Percentiles rank a stretch among this genome's conserved stretches.
phyloP scores from a whole-genome alignment of 2,113 vertebrate genomes.

The Myxocyprinus asiaticus region DNA sequence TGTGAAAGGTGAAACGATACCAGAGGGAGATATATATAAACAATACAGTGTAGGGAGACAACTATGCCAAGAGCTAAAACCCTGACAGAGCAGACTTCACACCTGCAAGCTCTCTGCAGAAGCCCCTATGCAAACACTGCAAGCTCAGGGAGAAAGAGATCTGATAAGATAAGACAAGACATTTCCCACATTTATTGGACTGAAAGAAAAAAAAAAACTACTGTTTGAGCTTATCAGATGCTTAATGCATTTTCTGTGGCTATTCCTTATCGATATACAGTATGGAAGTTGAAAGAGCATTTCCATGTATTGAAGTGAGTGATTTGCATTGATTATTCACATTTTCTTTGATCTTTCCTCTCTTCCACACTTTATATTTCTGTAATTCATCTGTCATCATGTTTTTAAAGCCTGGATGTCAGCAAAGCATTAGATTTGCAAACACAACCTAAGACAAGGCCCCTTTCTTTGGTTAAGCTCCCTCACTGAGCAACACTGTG shows the following conservation, averaged over 20 bases:
- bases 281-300: neutral
- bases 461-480: too few species aligned
- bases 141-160: slow-evolving; percentile 37
- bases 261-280: neutral
- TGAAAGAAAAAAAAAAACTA: slow-evolving; percentile 30
- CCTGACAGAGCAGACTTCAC: slow-evolving; percentile 51
- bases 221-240: slow-evolving; percentile 14
- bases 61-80: slow-evolving; percentile 29
- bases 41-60: slow-evolving; percentile 1
- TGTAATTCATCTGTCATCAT: slow-evolving; percentile 25
- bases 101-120: slow-evolving; percentile 37
- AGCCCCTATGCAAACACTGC: slow-evolving; percentile 52
- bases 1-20: slow-evolving; percentile 38
- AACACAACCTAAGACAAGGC: neutral
- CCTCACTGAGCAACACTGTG: slow-evolving; percentile 37
- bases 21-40: slow-evolving; percentile 23
- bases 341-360: slow-evolving; percentile 20
- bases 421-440: slow-evolving; percentile 47
- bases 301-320: neutral
- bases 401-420: slow-evolving; percentile 47
- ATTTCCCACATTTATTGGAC: slow-evolving; percentile 45
- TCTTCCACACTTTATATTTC: slow-evolving; percentile 13
- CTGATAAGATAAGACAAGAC: slow-evolving; percentile 50
- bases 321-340: slow-evolving; percentile 17
- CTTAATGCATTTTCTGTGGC: slow-evolving; percentile 1